Base-by-base conservation (phyloP, 2,888 invertebrate species). In the Tanaodytes sp. region DNA sequence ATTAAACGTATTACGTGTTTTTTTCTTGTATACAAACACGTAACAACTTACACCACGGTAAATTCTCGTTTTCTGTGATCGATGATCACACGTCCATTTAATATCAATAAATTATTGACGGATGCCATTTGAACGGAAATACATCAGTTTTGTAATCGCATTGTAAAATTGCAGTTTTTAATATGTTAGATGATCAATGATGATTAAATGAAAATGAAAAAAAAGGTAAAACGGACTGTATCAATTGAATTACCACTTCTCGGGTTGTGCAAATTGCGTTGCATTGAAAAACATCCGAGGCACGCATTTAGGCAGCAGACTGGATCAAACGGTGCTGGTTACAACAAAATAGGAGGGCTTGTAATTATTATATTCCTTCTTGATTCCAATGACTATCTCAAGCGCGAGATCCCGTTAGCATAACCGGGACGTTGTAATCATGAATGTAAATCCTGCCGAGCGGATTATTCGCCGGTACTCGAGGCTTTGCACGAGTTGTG, bases 391-490 rank as follows among this genome's bases (percentile, higher is more conserved):
- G 61, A 67, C 61, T 46, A 65, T 71, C 71, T 68, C 61, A 48
- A 65, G 61, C 20, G 62, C 54, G 45, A 67, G 51, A 46, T 67
- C 61, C 71, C 71, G 71, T 71, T 71, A 68, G 52, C 59, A 61
- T 45, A 71, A 71, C 57, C 64, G 49, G 67, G 58, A 64, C 61
- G 42, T 62, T 45, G 58, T 71, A 66, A 71, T 71, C 63, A 48
- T 55, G 62, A 66, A 66, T 71, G 55, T 59, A 52, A 67, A 55
- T 71, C 63, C 43, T 48, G 55, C 51, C 59, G 48, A 37, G 31
- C 20, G 57, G 55, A 42, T 66, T 54, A 46, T 71, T 55, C 63
- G 18, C 63, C 51, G 62, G 66, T 66, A 48, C 39, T 62, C 46
- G 57, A 46, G 40, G 39, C 19, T 39, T 19, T 23, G 37, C 61